These are phyloP conservation scores for Siderastrea siderea DNA, from an alignment of 92 coral and sea anemone species.

Conservation along the genomic window DNA sequence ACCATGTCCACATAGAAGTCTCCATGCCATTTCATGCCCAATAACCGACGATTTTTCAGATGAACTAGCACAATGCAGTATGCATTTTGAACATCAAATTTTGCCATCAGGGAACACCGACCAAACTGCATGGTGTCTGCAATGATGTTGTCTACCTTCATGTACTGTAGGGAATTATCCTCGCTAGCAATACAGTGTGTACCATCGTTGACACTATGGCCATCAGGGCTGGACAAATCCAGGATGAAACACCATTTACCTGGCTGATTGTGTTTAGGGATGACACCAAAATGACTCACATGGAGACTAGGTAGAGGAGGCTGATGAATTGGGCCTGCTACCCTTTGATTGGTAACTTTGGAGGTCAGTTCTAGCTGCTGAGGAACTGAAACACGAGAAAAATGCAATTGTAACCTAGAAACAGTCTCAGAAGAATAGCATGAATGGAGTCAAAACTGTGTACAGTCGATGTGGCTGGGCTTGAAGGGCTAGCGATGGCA, in stretches of 20 bases:
- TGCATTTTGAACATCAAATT: not conserved
- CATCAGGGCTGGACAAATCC: not conserved
- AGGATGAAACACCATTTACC: conserved; percentile 14
- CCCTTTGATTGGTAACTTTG: not conserved
- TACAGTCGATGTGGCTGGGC: too few relatives aligned
- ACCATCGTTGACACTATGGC: not conserved
- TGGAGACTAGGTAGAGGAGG: conserved; percentile 2
- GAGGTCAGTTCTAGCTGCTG: too few relatives aligned
- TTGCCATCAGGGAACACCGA: not conserved
- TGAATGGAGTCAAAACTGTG: too few relatives aligned
- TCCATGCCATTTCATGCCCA: conserved; percentile 13
- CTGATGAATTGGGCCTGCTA: not conserved
- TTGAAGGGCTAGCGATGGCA: too few relatives aligned
- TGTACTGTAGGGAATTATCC: too few relatives aligned
- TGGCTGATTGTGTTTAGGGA: not conserved
- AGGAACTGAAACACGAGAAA: too few relatives aligned
- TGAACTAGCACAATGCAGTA: not conserved
- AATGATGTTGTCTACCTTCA: too few relatives aligned
- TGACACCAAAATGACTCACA: not conserved
- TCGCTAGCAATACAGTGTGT: too few relatives aligned
- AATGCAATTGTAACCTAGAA: not conserved
- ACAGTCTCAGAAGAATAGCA: not conserved
- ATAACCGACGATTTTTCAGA: not conserved
- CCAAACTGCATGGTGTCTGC: not conserved
- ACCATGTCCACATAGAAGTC: not conserved